A percentile compares a stretch with the other conserved stretches of the same genome.
phyloP scores from a whole-genome alignment of 2,797 vertebrate genomes.

The Hypotaenidia philippensis region DNA sequence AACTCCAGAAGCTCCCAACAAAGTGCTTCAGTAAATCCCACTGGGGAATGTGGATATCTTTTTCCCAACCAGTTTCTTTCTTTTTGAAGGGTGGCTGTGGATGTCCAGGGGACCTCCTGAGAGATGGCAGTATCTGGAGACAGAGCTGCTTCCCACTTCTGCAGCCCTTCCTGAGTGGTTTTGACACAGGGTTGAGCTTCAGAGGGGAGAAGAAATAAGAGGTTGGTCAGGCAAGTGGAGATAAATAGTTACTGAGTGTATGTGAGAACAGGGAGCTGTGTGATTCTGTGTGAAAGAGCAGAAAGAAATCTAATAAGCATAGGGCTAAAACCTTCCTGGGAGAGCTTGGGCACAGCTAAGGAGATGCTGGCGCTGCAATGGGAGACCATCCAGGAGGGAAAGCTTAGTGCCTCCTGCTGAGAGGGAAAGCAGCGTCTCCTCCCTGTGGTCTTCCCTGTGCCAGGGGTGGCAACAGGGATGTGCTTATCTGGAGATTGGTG shows the following conservation, averaged over 20 bases:
- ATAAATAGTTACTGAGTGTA: not conserved
- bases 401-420: not conserved
- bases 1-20: not conserved
- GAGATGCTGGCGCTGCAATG: not conserved
- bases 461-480: not conserved
- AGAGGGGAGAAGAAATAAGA: not conserved
- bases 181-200: not conserved
- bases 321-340: not conserved
- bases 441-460: accelerated
- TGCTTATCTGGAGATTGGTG: not conserved
- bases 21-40: not conserved
- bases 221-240: not conserved
- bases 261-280: not conserved
- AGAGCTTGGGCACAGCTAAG: not conserved
- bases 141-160: not conserved
- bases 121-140: not conserved
- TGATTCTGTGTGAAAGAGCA: not conserved
- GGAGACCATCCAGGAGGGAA: not conserved
- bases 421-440: not conserved
- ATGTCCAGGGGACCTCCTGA: not conserved
- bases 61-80: not conserved
- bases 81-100: not conserved
- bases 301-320: not conserved
- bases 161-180: not conserved
- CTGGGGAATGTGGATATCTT: not conserved